Percentiles rank a stretch among this genome's conserved stretches.
phyloP scores from a whole-genome alignment of 2,113 vertebrate species.

The Prunella himalayana region DNA sequence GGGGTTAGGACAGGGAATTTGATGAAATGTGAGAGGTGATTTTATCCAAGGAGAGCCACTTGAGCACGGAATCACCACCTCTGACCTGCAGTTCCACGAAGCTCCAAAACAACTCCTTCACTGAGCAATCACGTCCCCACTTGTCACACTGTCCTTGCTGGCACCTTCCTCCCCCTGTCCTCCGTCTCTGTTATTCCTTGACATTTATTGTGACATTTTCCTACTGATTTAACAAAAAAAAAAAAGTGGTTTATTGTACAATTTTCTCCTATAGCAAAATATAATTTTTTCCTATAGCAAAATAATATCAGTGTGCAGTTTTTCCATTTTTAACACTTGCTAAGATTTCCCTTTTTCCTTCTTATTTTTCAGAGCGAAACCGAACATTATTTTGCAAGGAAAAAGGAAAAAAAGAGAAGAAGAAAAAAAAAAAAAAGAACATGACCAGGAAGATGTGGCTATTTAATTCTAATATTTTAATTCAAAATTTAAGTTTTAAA shows the following conservation, averaged over 20 bases:
- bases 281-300: neutral
- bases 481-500: neutral
- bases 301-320: rapidly evolving
- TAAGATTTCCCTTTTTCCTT: neutral
- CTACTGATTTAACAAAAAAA: no score
- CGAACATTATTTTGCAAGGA: neutral
- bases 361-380: neutral
- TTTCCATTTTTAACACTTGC: neutral
- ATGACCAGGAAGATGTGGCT: rapidly evolving
- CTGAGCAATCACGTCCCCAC: neutral
- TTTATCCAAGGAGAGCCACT: neutral
- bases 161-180: neutral
- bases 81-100: neutral
- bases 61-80: neutral
- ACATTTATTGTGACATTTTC: neutral
- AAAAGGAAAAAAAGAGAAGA: no score
- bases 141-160: neutral
- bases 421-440: no score
- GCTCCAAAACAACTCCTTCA: neutral
- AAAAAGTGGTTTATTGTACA: rapidly evolving
- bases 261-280: neutral
- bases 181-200: neutral
- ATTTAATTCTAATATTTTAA: neutral
- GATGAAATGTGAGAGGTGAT: neutral
- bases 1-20: neutral